phyloP scores from a whole-genome alignment of 2,888 invertebrate genomes.

The Cantharis nigra region DNA sequence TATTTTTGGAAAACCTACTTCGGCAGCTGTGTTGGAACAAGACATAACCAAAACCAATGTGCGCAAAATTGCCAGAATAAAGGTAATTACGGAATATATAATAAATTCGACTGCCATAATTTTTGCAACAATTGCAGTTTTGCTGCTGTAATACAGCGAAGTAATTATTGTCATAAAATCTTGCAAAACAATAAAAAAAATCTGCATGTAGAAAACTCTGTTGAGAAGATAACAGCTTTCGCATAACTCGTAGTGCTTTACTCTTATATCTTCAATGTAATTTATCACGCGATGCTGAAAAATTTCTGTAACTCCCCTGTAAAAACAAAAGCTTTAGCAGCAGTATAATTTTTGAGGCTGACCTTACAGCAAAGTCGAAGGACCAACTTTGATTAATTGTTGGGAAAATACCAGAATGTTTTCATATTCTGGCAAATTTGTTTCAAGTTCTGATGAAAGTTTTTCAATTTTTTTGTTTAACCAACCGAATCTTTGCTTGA shows the following conservation, averaged over 20 bases:
- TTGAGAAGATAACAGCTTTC: neutral
- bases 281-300: neutral
- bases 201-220: neutral
- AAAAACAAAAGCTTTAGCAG: neutral
- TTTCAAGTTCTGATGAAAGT: neutral
- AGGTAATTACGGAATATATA: neutral
- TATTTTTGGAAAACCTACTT: neutral
- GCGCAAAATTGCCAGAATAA: neutral
- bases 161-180: constrained; percentile 7
- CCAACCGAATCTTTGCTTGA: constrained; percentile 11
- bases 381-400: neutral
- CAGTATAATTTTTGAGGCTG: neutral
- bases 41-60: neutral
- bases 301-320: neutral
- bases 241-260: constrained; percentile 8
- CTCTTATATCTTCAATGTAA: neutral
- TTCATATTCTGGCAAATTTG: neutral
- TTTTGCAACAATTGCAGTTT: neutral
- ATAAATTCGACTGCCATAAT: neutral
- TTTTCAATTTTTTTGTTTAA: neutral
- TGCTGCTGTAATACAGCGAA: constrained; percentile 1
- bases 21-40: neutral
- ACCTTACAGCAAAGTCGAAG: neutral
- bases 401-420: neutral
- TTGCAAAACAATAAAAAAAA: neutral